Conservation (phyloP, 2,888 invertebrate species). For the Xanthia togata region DNA sequence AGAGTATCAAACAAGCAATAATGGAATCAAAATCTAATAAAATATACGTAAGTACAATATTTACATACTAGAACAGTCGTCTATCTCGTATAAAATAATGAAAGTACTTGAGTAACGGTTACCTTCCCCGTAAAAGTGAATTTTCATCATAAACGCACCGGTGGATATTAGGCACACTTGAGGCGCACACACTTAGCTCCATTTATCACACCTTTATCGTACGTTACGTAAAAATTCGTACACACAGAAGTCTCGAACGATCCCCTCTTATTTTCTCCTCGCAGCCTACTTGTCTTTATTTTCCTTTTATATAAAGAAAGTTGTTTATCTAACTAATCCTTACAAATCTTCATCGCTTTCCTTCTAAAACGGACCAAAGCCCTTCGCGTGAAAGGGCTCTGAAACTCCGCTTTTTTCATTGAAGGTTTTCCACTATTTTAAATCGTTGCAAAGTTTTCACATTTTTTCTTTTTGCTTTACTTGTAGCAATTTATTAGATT, state of each 20-base stretch:
- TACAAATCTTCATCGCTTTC: constrained; percentile 66
- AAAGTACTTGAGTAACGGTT: constrained; percentile 55
- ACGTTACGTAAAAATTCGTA: constrained; percentile 64
- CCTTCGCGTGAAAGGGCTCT: constrained; percentile 46
- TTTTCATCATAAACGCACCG: constrained; percentile 63
- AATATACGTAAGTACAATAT: constrained; percentile 21
- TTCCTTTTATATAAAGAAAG: constrained; percentile 59
- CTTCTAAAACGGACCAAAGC: constrained; percentile 55
- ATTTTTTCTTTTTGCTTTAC: constrained; percentile 48
- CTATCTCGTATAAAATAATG: constrained; percentile 53
- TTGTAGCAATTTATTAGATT: constrained; percentile 44
- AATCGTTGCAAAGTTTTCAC: constrained; percentile 55
- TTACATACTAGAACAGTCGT: constrained; percentile 39
- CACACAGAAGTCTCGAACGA: constrained; percentile 45
- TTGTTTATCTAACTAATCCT: constrained; percentile 67
- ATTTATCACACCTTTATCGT: constrained; percentile 73
- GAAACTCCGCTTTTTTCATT: constrained; percentile 49
- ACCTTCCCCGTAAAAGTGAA: constrained; percentile 55
- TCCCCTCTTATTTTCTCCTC: constrained; percentile 33
- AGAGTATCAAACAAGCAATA: constrained; percentile 12
- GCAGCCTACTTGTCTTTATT: constrained; percentile 61
- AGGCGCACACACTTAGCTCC: constrained; percentile 62
- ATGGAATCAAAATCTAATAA: constrained; percentile 17
- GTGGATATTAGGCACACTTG: constrained; percentile 68
- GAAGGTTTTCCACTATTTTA: constrained; percentile 51